Conservation (phyloP, 2,888 invertebrate species). For the Athalia cordata region DNA sequence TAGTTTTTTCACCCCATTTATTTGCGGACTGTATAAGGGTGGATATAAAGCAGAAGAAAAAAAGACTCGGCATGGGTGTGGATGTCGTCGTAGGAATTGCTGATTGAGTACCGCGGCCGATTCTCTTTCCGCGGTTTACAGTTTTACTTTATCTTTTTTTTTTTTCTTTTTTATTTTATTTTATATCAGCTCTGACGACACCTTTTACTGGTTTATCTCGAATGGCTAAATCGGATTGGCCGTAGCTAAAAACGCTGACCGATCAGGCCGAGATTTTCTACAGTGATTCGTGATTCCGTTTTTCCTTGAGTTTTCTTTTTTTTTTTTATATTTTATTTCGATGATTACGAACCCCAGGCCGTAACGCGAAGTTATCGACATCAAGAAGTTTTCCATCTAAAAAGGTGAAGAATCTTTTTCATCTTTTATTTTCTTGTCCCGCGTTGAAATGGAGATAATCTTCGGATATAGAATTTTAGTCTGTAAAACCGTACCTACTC, state of each 20-base stretch:
- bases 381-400: background rate
- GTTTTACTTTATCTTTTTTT: background rate
- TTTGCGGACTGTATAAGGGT: background rate
- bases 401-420: too few relatives aligned
- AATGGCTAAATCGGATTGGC: background rate
- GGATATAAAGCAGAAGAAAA: background rate
- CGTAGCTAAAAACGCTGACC: constrained; percentile 36
- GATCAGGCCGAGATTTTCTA: constrained; percentile 32
- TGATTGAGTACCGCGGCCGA: constrained; percentile 6
- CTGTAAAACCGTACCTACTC: too few relatives aligned
- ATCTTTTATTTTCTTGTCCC: too few relatives aligned
- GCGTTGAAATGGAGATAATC: too few relatives aligned
- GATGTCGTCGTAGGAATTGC: constrained; percentile 22
- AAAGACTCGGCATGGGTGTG: background rate
- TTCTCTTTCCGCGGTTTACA: constrained; percentile 12
- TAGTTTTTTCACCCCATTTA: background rate
- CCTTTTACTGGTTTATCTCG: constrained; percentile 28
- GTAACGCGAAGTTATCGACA: constrained; percentile 5
- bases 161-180: background rate
- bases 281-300: constrained; percentile 18
- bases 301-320: background rate
- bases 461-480: too few relatives aligned
- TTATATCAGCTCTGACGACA: background rate
- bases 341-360: background rate
- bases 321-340: too few relatives aligned